Evolutionary conservation across 2,797 vertebrate species (phyloP).

Genomic region (Parauchenoglanis ngamensis): DNA sequence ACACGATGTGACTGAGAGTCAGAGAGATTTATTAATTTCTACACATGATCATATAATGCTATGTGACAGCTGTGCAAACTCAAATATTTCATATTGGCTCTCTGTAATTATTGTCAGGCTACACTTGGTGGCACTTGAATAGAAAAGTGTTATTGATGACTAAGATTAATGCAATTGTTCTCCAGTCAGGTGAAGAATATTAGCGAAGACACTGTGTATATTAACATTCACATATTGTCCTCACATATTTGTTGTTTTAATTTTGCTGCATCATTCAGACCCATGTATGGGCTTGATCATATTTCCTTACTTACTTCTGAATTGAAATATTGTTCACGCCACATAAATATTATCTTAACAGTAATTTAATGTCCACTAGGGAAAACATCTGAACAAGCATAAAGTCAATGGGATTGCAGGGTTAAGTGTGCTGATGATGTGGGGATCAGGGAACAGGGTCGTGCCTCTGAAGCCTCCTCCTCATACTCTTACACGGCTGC

Average conservation of each 20-base stretch:
- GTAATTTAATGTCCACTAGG: constrained; percentile 36
- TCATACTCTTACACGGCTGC: constrained; percentile 42
- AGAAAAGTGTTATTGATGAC: constrained; percentile 5
- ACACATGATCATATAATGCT: constrained; percentile 50
- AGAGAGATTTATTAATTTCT: constrained; percentile 49
- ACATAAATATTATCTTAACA: neutral
- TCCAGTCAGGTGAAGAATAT: constrained; percentile 5
- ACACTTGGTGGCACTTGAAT: constrained; percentile 19
- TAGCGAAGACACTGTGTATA: neutral
- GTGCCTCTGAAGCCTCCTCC: constrained; percentile 63
- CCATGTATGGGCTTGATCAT: neutral
- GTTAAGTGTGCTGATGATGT: constrained; percentile 73
- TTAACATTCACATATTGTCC: neutral
- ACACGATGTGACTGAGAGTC: constrained; percentile 54
- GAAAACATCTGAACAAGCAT: constrained; percentile 51
- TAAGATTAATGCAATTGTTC: constrained; percentile 14
- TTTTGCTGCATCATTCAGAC: neutral
- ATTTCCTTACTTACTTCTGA: neutral
- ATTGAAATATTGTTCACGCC: neutral
- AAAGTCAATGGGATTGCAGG: constrained; percentile 70
- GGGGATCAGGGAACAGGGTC: constrained; percentile 65
- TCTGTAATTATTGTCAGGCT: constrained; percentile 31
- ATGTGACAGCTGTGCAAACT: constrained; percentile 23
- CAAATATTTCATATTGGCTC: constrained; percentile 18
- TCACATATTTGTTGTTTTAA: constrained; percentile 1